Evolutionary conservation across 37 sponge, comb jelly and placozoan species (phyloP).

Genomic region (Chondrosia reniformis): DNA sequence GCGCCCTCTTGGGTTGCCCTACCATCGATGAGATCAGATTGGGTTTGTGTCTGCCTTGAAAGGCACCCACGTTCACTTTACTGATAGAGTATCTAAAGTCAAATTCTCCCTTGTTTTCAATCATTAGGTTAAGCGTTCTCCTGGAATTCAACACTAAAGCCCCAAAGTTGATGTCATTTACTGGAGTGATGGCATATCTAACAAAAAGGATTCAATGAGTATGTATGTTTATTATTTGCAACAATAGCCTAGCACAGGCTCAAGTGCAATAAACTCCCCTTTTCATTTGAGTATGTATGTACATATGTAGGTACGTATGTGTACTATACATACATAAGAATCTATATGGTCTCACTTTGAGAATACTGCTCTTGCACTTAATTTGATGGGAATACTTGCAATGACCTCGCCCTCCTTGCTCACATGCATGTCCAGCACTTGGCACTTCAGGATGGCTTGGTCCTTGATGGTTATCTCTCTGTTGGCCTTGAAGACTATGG

Average conservation of each 20-base stretch:
- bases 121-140: slow-evolving; percentile 56
- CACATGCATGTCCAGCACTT: slow-evolving; percentile 84
- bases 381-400: slow-evolving; percentile 87
- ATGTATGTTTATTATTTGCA: background rate
- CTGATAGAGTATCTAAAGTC: slow-evolving; percentile 94
- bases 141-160: slow-evolving; percentile 57
- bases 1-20: slow-evolving; percentile 8
- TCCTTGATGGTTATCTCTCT: slow-evolving; percentile 79
- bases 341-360: slow-evolving; percentile 47
- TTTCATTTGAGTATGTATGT: background rate
- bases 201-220: background rate
- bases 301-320: background rate
- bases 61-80: slow-evolving; percentile 36
- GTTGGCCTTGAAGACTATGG: slow-evolving; percentile 69
- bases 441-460: slow-evolving; percentile 81
- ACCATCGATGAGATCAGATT: background rate
- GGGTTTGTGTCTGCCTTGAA: background rate
- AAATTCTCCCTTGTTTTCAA: slow-evolving; percentile 94
- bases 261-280: background rate
- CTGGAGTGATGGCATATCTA: slow-evolving; percentile 78
- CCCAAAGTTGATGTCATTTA: slow-evolving; percentile 92
- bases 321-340: slow-evolving; percentile 6
- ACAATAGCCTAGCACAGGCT: background rate
- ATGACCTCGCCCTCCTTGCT: slow-evolving; percentile 90
- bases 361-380: slow-evolving; percentile 86